Conservation (phyloP, 2,113 vertebrate species). For the Mystacornis crossleyi region DNA sequence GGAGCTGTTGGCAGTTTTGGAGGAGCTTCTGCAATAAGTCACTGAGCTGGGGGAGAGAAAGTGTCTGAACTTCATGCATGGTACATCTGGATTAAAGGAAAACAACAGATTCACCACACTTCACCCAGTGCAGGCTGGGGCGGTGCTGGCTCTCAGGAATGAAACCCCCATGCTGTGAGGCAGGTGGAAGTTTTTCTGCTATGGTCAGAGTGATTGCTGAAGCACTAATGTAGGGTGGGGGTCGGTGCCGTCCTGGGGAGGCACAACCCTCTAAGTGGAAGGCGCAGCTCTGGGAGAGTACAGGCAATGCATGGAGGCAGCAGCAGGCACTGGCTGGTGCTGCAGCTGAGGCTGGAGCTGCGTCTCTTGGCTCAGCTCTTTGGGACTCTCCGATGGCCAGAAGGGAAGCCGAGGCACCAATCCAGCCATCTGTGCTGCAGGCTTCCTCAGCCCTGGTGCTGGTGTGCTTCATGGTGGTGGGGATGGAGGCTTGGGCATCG, state of each 20-base stretch:
- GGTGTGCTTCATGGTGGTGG: not conserved
- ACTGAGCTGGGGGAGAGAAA: not conserved
- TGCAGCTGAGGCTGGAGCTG: not conserved
- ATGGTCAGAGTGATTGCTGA: not conserved
- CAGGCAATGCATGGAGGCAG: not conserved
- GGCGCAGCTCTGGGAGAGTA: not conserved
- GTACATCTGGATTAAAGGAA: not conserved
- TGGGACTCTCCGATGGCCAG: rapidly evolving
- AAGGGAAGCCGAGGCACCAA: rapidly evolving
- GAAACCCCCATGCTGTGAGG: not conserved
- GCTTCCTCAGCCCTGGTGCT: not conserved
- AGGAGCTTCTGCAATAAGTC: not conserved
- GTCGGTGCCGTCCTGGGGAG: not conserved
- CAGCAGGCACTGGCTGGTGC: not conserved
- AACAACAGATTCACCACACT: not conserved
- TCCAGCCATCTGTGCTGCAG: not conserved
- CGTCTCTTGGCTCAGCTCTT: not conserved
- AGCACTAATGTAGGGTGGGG: not conserved
- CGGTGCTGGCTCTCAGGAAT: not conserved
- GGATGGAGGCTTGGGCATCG: too few relatives aligned
- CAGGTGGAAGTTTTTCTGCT: not conserved
- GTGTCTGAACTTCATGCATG: not conserved
- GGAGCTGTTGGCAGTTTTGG: not conserved
- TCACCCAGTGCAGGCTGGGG: not conserved
- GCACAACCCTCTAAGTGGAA: not conserved